phyloP scores from a whole-genome alignment of 2,888 invertebrate species.

The Xiphydria camelus region DNA sequence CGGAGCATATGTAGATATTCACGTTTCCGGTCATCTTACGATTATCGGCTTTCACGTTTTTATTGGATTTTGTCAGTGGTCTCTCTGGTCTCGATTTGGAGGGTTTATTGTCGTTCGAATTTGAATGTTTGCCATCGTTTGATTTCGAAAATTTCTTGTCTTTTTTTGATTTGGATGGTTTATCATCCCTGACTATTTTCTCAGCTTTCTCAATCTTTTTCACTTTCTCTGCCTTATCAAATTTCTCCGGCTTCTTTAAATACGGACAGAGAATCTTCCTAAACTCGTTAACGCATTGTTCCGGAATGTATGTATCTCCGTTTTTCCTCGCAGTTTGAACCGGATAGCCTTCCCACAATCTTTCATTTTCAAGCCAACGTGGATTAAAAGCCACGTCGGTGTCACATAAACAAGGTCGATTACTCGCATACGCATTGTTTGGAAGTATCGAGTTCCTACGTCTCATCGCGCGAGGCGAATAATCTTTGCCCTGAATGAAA shows the following conservation, averaged over 20 bases:
- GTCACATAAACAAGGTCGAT: too few relatives aligned
- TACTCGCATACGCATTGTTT: neutral
- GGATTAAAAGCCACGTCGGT: too few relatives aligned
- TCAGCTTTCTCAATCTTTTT: neutral
- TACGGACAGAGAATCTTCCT: neutral
- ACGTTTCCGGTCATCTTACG: slow-evolving; percentile 46
- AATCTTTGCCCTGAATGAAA: neutral
- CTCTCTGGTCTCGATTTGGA: too few relatives aligned
- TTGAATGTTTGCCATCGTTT: neutral
- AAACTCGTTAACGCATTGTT: neutral
- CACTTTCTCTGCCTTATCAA: too few relatives aligned
- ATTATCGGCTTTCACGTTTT: slow-evolving; percentile 36
- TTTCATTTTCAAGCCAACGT: too few relatives aligned
- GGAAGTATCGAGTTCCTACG: neutral
- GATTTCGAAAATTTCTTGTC: neutral
- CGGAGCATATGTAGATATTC: slow-evolving; percentile 49
- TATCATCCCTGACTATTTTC: too few relatives aligned
- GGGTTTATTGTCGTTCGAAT: too few relatives aligned
- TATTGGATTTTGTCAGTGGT: too few relatives aligned
- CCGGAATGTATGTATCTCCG: neutral
- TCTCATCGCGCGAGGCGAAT: neutral
- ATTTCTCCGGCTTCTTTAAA: too few relatives aligned
- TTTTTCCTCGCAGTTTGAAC: too few relatives aligned
- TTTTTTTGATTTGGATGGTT: neutral
- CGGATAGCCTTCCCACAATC: too few relatives aligned